These are phyloP conservation scores for Nesogale talazaci DNA, from an alignment of 2,113 vertebrate species.

Conservation along the genomic window DNA sequence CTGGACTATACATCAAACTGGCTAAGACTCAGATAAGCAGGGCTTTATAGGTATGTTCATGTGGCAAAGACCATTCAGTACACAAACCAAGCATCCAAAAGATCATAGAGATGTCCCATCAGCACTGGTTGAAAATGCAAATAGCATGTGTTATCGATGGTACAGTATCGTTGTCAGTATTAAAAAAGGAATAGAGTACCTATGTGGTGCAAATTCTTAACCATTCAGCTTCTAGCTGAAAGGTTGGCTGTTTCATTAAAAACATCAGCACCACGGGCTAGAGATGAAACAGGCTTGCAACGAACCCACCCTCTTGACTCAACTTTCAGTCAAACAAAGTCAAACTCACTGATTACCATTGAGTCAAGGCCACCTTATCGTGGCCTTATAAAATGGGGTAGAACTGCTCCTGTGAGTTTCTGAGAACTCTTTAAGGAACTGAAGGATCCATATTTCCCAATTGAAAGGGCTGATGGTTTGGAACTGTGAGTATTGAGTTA, in stretches of 20 bases:
- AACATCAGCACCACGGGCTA: too few species aligned
- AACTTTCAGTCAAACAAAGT: too few species aligned
- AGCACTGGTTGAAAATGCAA: constrained; percentile 14
- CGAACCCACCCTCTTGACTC: too few species aligned
- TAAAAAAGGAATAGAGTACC: background rate
- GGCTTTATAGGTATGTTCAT: background rate
- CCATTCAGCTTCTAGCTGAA: background rate
- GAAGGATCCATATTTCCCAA: too few species aligned
- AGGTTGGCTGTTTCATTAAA: background rate
- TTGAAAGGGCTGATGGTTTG: too few species aligned
- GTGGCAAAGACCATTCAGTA: background rate
- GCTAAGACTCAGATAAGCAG: background rate
- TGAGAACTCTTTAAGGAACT: too few species aligned
- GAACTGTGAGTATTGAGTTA: too few species aligned
- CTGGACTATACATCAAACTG: background rate
- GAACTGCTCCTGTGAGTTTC: too few species aligned
- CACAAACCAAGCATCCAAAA: background rate
- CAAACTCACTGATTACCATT: too few species aligned
- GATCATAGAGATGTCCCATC: background rate
- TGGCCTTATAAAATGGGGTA: too few species aligned
- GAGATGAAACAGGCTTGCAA: too few species aligned
- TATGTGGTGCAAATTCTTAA: background rate
- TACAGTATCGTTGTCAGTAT: background rate
- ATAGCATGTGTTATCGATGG: background rate
- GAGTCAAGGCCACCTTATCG: too few species aligned